Evolutionary conservation across 2,888 invertebrate genomes (phyloP).

Genomic region (Morinoia aosen): DNA sequence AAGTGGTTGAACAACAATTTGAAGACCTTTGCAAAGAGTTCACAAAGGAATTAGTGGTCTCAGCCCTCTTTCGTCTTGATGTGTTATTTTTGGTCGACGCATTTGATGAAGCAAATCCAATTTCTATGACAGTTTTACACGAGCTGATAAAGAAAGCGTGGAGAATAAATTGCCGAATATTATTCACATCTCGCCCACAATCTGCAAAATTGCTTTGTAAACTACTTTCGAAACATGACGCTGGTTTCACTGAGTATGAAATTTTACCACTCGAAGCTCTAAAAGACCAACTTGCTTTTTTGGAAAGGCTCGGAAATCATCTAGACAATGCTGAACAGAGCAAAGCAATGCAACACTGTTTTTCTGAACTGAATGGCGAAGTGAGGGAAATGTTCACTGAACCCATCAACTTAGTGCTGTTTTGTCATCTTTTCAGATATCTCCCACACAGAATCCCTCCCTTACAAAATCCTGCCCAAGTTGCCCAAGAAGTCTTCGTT

Average conservation of each 20-base stretch:
- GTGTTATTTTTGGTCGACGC: not conserved
- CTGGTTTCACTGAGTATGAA: not conserved
- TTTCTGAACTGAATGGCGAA: not conserved
- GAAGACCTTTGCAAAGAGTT: not conserved
- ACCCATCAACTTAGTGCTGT: not conserved
- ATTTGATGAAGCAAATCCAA: not conserved
- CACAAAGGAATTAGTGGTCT: not conserved
- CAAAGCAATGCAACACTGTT: not conserved
- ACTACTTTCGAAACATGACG: not conserved
- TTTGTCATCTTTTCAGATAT: not conserved
- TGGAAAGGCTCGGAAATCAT: not conserved
- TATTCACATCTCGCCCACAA: not conserved
- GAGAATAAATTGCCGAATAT: not conserved
- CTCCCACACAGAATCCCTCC: no score
- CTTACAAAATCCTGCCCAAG: no score
- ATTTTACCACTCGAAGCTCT: not conserved
- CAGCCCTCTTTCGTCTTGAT: not conserved
- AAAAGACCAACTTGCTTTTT: not conserved
- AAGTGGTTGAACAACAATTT: not conserved
- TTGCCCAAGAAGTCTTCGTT: no score
- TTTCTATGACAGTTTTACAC: not conserved
- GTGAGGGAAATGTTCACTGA: not conserved
- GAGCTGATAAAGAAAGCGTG: not conserved
- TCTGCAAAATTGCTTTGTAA: not conserved
- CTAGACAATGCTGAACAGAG: not conserved